These are phyloP conservation scores for Enteromius radiatus DNA, from an alignment of 2,797 vertebrate genomes.

Conservation along the genomic window DNA sequence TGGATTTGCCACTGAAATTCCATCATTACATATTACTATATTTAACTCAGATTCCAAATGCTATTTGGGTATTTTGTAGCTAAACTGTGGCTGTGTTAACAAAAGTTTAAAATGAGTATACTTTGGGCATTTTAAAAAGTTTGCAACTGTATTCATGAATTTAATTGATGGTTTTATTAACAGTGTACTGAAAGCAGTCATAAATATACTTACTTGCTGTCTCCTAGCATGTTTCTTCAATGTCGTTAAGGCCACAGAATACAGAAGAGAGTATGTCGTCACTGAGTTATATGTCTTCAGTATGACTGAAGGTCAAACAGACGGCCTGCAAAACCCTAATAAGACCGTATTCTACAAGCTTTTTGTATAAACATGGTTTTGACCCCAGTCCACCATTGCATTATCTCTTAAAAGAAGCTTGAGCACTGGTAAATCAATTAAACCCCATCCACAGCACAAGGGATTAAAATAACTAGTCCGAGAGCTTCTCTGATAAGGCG, in stretches of 20 bases:
- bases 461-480: slow-evolving; percentile 79
- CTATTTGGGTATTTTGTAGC: not conserved
- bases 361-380: slow-evolving; percentile 72
- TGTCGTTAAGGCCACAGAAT: not conserved
- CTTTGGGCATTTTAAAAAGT: not conserved
- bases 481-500: slow-evolving; percentile 79
- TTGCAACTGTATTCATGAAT: not conserved
- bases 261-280: not conserved
- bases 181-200: not conserved
- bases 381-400: slow-evolving; percentile 74
- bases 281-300: not conserved
- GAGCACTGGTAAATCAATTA: slow-evolving; percentile 79
- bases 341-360: slow-evolving; percentile 63
- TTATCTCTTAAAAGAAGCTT: slow-evolving; percentile 78
- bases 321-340: slow-evolving; percentile 52
- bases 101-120: not conserved
- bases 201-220: not conserved
- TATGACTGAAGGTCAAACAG: slow-evolving; percentile 63
- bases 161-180: not conserved
- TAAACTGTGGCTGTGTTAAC: not conserved
- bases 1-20: not conserved
- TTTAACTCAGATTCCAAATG: not conserved
- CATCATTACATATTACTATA: not conserved
- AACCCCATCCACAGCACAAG: slow-evolving; percentile 75
- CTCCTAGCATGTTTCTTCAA: not conserved